phyloP scores from a whole-genome alignment of 2,113 vertebrate species.

The Struthidea cinerea region DNA sequence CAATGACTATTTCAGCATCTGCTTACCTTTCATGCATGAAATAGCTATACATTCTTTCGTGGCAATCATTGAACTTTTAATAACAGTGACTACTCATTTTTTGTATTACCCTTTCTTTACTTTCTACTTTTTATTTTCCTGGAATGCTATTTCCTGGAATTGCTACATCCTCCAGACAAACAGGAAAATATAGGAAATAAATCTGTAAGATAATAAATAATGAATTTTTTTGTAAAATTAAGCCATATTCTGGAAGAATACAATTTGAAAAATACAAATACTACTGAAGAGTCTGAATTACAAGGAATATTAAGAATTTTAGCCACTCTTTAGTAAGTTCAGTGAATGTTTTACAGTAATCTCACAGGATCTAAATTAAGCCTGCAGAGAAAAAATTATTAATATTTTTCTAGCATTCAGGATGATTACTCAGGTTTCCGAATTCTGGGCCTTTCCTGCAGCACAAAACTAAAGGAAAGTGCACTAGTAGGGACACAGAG shows the following conservation, averaged over 20 bases:
- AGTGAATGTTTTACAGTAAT: background rate
- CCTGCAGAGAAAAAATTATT: background rate
- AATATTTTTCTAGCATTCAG: background rate
- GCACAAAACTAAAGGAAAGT: background rate
- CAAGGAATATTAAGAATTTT: background rate
- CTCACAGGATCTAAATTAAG: background rate
- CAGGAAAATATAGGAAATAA: background rate
- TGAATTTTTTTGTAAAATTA: background rate
- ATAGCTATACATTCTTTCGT: background rate
- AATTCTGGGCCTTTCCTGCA: background rate
- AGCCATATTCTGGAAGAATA: background rate
- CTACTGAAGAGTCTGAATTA: background rate
- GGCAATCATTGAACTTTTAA: background rate
- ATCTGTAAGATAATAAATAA: background rate
- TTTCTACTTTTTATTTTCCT: background rate
- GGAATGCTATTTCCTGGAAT: background rate
- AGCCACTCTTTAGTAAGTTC: background rate
- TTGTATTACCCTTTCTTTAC: background rate
- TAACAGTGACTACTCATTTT: background rate
- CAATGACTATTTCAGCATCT: background rate
- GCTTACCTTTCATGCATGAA: background rate
- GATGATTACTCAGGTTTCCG: background rate
- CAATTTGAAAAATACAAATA: background rate
- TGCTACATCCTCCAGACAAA: background rate
- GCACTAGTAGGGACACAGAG: background rate